Conservation (phyloP, 1,140 invertebrate species). For the Lepidotrigona ventralis region DNA sequence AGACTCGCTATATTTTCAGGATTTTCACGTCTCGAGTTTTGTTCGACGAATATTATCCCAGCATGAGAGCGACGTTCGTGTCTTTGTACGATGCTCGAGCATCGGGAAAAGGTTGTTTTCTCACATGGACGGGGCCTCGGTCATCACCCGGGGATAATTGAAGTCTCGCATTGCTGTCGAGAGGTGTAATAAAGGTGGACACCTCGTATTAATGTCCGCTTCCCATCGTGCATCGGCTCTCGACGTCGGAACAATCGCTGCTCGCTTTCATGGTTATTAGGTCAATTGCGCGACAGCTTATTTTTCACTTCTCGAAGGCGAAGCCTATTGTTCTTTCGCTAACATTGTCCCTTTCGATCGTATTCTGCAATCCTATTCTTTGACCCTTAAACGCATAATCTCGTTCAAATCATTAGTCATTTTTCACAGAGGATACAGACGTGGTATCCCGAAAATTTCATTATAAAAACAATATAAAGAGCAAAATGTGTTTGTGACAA, state of each 20-base stretch:
- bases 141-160: conserved; percentile 56
- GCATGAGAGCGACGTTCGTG: background rate
- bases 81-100: background rate
- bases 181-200: conserved; percentile 60
- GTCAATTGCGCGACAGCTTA: conserved; percentile 56
- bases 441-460: too few relatives aligned
- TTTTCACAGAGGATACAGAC: background rate
- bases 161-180: conserved; percentile 37
- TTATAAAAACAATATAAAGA: too few relatives aligned
- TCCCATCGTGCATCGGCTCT: conserved; percentile 43
- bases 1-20: background rate
- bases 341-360: background rate
- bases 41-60: background rate
- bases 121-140: conserved; percentile 34
- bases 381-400: background rate
- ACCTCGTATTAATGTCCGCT: conserved; percentile 54
- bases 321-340: conserved; percentile 13
- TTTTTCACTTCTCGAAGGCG: conserved; percentile 23
- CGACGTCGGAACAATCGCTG: conserved; percentile 38
- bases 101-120: conserved; percentile 38
- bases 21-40: background rate
- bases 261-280: conserved; percentile 60
- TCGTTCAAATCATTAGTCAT: too few relatives aligned
- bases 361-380: background rate
- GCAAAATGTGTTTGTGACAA: too few relatives aligned